Conservation (phyloP, 2,113 vertebrate species). For the Tragelaphus scriptus region DNA sequence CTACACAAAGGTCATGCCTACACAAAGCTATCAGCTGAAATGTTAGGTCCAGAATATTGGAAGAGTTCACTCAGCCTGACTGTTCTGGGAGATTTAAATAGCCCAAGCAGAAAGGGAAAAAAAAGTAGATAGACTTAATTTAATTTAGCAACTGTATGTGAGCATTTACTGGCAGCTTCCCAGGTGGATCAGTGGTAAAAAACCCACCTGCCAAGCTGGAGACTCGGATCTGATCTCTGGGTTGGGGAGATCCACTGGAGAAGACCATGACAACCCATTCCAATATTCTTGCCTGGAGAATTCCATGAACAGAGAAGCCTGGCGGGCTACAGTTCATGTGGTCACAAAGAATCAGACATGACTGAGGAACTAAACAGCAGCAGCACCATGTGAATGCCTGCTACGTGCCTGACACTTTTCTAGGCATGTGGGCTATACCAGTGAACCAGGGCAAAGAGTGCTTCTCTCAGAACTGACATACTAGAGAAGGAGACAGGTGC, state of each 20-base stretch:
- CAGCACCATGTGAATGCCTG: background rate
- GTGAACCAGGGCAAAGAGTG: background rate
- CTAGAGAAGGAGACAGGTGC: background rate
- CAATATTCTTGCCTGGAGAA: background rate
- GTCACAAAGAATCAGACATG: background rate
- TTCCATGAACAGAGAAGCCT: background rate
- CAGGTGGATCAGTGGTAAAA: background rate
- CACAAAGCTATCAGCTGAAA: background rate
- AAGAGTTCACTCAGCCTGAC: background rate
- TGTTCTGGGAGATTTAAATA: background rate
- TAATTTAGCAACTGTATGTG: background rate
- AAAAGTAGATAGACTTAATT: background rate
- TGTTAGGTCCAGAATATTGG: background rate
- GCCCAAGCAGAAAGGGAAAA: too few relatives aligned
- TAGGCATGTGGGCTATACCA: background rate
- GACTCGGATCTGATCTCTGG: background rate
- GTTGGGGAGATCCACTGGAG: background rate
- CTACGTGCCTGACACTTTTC: background rate
- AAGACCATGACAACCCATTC: background rate
- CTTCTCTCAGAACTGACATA: background rate
- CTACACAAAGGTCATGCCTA: too few relatives aligned
- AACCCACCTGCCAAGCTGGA: background rate
- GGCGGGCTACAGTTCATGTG: accelerated
- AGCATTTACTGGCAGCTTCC: background rate
- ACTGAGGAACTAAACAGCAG: background rate